Conservation (phyloP, 2,113 vertebrate genomes). For the Platycercus adscitus region DNA sequence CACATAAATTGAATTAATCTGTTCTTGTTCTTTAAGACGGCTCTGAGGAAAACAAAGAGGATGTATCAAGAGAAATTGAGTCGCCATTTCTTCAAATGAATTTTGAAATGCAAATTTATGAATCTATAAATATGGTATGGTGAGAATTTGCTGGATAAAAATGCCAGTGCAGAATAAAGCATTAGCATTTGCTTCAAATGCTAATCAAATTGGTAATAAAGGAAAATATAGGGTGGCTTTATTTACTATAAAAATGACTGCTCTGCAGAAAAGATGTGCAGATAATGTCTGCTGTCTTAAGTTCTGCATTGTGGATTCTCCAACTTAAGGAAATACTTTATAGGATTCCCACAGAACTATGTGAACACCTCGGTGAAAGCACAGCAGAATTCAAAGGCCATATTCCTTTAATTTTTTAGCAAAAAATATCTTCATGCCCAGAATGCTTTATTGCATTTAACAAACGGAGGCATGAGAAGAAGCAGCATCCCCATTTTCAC, state of each 20-base stretch:
- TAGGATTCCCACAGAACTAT: neutral
- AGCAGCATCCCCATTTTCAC: neutral
- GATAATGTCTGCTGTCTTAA: neutral
- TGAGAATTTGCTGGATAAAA: neutral
- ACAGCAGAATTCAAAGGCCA: neutral
- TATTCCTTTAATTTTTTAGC: neutral
- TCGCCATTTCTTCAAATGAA: neutral
- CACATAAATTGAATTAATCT: conserved; percentile 35
- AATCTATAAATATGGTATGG: neutral
- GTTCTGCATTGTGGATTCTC: neutral
- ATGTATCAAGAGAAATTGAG: conserved; percentile 10
- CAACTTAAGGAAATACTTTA: neutral
- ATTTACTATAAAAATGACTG: neutral
- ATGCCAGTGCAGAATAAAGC: neutral
- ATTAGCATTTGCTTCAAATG: neutral
- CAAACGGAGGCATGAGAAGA: neutral
- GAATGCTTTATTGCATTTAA: neutral
- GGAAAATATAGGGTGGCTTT: neutral
- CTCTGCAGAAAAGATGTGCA: neutral
- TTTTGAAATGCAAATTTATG: neutral
- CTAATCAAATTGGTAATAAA: neutral
- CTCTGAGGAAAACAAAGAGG: conserved; percentile 1
- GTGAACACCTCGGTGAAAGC: neutral
- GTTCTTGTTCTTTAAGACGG: neutral
- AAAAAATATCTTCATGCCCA: neutral